phyloP scores from a whole-genome alignment of 2,888 invertebrate species.

The Notodonta dromedarius region DNA sequence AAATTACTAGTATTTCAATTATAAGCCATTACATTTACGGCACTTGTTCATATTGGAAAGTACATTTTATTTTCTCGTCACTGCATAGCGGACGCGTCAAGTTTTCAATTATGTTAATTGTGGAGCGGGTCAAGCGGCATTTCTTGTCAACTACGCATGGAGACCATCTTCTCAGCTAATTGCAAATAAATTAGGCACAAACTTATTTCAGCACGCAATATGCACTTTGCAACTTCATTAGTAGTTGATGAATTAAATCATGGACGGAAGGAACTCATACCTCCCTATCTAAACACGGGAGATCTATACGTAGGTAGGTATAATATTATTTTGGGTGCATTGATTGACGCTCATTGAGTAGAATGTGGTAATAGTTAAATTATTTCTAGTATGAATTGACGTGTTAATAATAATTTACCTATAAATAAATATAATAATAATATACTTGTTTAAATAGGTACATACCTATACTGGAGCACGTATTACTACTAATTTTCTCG shows the following conservation, averaged over 20 bases:
- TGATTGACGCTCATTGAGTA: too few species aligned
- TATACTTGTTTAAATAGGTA: too few species aligned
- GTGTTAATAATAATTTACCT: too few species aligned
- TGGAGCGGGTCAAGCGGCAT: conserved; percentile 46
- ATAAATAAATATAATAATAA: too few species aligned
- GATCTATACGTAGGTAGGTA: too few species aligned
- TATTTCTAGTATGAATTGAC: too few species aligned
- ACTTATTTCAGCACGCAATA: conserved; percentile 21
- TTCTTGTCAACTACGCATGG: conserved; percentile 57
- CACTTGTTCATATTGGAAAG: conserved; percentile 31
- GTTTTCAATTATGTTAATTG: conserved; percentile 67
- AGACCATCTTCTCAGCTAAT: conserved; percentile 31
- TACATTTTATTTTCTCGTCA: conserved; percentile 39
- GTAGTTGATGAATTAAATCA: background rate
- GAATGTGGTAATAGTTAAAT: too few species aligned
- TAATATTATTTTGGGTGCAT: too few species aligned
- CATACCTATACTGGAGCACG: too few species aligned
- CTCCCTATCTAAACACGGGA: too few species aligned
- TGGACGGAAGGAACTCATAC: too few species aligned
- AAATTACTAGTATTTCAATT: conserved; percentile 21
- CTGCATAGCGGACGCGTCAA: conserved; percentile 46
- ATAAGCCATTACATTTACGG: conserved; percentile 25
- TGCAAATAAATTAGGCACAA: conserved; percentile 36
- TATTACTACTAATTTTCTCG: too few species aligned
- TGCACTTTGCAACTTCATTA: conserved; percentile 20